phyloP scores from a whole-genome alignment of 1,140 invertebrate genomes.

The Orussus abietinus region DNA sequence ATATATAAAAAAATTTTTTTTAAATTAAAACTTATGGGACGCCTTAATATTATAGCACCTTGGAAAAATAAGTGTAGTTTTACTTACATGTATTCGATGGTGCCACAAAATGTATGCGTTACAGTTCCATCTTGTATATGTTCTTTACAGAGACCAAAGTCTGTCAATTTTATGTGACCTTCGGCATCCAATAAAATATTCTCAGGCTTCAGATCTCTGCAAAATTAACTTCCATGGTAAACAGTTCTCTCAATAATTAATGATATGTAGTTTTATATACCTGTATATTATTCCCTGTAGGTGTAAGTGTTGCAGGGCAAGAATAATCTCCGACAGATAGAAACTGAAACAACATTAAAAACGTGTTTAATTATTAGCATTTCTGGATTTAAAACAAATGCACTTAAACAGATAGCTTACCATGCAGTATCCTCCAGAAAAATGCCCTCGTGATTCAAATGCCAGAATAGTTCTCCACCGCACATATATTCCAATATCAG shows the following conservation, averaged over 20 bases:
- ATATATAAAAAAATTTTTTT: constrained; percentile 7
- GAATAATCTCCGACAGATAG: constrained; percentile 96
- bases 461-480: constrained; percentile 97
- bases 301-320: constrained; percentile 97
- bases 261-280: constrained; percentile 27
- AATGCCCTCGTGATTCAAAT: constrained; percentile 95
- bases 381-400: background rate
- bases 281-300: constrained; percentile 91
- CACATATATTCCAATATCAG: constrained; percentile 97
- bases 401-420: constrained; percentile 52
- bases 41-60: background rate
- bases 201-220: constrained; percentile 96
- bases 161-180: constrained; percentile 98
- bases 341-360: constrained; percentile 68
- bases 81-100: constrained; percentile 98
- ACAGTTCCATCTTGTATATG: constrained; percentile 92
- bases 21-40: no score
- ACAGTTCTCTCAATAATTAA: background rate
- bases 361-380: constrained; percentile 3
- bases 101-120: constrained; percentile 99
- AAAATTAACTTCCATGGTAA: constrained; percentile 15
- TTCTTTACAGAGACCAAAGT: constrained; percentile 99
- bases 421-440: constrained; percentile 96
- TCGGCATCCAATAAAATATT: constrained; percentile 93
- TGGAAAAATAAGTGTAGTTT: background rate